Evolutionary conservation across 2,888 invertebrate species (phyloP).

Genomic region (Dusona sp.): DNA sequence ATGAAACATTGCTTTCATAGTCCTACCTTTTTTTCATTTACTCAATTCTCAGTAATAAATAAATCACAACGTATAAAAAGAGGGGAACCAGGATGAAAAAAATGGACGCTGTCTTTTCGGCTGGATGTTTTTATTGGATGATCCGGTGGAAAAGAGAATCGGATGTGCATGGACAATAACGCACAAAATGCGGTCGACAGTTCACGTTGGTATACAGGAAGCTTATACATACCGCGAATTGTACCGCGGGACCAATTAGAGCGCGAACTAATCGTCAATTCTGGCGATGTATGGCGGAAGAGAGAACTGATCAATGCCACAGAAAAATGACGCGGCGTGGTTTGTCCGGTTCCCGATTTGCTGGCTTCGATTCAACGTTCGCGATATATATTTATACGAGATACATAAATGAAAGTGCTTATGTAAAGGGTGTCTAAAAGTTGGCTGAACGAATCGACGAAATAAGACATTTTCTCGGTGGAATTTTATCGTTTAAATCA

Average conservation of each 20-base stretch:
- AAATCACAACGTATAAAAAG: neutral
- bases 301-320: constrained; percentile 58
- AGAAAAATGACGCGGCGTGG: constrained; percentile 58
- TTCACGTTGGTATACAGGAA: constrained; percentile 35
- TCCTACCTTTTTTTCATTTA: neutral
- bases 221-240: constrained; percentile 50
- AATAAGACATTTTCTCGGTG: neutral
- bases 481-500: neutral
- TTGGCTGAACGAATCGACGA: neutral
- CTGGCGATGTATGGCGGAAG: constrained; percentile 59
- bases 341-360: constrained; percentile 31
- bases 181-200: constrained; percentile 37
- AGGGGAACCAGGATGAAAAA: neutral
- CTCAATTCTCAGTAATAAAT: neutral
- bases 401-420: constrained; percentile 8
- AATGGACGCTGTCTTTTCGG: neutral
- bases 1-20: neutral
- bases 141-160: neutral
- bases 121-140: constrained; percentile 35
- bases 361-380: constrained; percentile 58
- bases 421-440: neutral
- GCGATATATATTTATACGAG: neutral
- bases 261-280: constrained; percentile 63
- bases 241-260: constrained; percentile 64
- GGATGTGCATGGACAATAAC: constrained; percentile 33